Conservation (phyloP, 2,888 invertebrate genomes). For the Lasioglossum morio region DNA sequence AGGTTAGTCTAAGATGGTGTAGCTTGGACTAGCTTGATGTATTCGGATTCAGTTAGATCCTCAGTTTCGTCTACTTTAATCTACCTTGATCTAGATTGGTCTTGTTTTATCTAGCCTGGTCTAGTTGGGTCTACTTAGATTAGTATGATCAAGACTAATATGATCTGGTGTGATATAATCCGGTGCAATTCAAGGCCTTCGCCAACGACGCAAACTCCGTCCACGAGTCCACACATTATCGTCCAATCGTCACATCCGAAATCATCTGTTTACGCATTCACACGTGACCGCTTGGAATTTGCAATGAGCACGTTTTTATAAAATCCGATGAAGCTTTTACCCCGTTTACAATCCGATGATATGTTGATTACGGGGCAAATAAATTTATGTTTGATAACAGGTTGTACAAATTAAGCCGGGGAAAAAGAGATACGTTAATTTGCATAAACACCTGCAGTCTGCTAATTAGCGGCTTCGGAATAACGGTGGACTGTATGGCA, state of each 20-base stretch:
- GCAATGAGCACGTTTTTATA: background rate
- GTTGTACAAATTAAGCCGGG: background rate
- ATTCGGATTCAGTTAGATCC: too few relatives aligned
- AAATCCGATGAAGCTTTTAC: background rate
- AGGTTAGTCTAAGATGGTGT: too few relatives aligned
- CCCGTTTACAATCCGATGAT: background rate
- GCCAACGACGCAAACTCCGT: background rate
- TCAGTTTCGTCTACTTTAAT: too few relatives aligned
- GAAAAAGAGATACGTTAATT: background rate
- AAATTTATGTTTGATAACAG: background rate
- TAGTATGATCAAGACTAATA: background rate
- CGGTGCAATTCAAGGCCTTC: background rate
- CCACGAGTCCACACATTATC: background rate
- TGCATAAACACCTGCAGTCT: conserved; percentile 5
- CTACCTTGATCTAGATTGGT: background rate
- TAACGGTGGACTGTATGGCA: conserved; percentile 1
- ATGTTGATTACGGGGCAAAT: background rate
- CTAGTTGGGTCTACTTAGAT: background rate
- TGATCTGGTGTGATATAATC: background rate
- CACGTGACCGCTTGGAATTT: background rate
- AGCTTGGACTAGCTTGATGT: too few relatives aligned
- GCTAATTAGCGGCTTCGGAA: background rate
- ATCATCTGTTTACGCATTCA: background rate
- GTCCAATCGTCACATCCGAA: background rate
- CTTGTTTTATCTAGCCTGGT: too few relatives aligned